Percentiles rank a stretch among this genome's conserved stretches.
These are phyloP conservation scores for Protophormia terraenovae DNA, from an alignment of 2,888 invertebrate species.

Conservation along the genomic window DNA sequence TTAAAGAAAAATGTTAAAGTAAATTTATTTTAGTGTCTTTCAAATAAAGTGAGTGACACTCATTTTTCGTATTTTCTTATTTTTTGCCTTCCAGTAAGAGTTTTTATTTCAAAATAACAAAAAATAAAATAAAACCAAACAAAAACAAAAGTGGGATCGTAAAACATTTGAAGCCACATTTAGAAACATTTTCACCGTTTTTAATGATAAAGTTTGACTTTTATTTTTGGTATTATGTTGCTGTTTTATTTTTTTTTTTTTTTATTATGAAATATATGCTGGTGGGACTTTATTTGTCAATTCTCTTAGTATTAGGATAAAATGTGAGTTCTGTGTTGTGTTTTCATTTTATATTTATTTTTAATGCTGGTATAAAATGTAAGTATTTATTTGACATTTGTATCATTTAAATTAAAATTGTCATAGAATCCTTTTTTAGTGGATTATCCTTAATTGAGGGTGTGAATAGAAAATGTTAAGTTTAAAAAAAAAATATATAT, in stretches of 20 bases:
- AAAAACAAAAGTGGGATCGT: neutral
- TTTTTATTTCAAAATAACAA: slow-evolving; percentile 19
- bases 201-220: slow-evolving; percentile 42
- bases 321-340: neutral
- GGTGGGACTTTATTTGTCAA: neutral
- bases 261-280: neutral
- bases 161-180: slow-evolving; percentile 36
- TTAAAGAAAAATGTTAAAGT: neutral
- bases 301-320: neutral
- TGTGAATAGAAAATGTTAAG: neutral
- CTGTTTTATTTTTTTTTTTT: neutral
- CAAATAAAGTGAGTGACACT: slow-evolving; percentile 31
- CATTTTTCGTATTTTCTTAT: neutral
- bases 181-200: slow-evolving; percentile 8
- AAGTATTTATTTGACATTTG: neutral
- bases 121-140: neutral
- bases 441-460: neutral
- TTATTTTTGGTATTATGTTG: slow-evolving; percentile 9
- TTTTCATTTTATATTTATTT: slow-evolving; percentile 12
- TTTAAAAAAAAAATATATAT: too few species aligned
- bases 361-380: neutral
- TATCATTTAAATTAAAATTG: neutral
- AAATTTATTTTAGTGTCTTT: slow-evolving; percentile 38
- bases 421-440: neutral
- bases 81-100: neutral